These are phyloP conservation scores for Lasioglossum oenotherae DNA, from an alignment of 2,888 invertebrate genomes.

Conservation along the genomic window DNA sequence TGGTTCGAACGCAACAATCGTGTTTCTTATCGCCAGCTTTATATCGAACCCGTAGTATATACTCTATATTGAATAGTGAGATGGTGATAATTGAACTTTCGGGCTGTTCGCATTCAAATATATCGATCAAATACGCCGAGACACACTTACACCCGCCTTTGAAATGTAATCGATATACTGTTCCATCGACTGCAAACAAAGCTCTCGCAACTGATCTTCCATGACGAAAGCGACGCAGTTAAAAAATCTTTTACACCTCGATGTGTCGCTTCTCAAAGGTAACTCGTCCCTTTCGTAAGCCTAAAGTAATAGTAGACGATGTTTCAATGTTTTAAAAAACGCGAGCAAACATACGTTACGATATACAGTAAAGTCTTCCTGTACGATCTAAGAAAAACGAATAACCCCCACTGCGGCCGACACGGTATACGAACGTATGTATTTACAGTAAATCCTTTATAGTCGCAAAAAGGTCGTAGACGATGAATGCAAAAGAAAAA, in stretches of 20 bases:
- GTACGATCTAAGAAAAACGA: no score
- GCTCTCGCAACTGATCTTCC: slow-evolving; percentile 93
- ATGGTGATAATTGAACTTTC: background rate
- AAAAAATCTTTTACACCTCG: slow-evolving; percentile 91
- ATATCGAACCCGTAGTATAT: slow-evolving; percentile 89
- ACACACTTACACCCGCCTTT: slow-evolving; percentile 32
- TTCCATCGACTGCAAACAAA: slow-evolving; percentile 92
- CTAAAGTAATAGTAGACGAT: slow-evolving; percentile 75
- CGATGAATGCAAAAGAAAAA: no score
- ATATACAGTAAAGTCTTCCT: no score
- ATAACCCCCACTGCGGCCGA: no score
- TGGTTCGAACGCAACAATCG: slow-evolving; percentile 90
- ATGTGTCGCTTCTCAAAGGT: slow-evolving; percentile 88
- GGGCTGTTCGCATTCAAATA: background rate
- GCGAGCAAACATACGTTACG: no score
- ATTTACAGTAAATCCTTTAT: no score
- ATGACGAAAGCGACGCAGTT: slow-evolving; percentile 94
- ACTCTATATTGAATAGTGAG: slow-evolving; percentile 84
- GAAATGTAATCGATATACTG: slow-evolving; percentile 89
- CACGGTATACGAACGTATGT: no score
- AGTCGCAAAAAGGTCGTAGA: no score
- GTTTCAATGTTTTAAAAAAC: background rate
- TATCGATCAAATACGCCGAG: background rate
- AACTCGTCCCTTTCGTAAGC: slow-evolving; percentile 89
- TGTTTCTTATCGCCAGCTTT: slow-evolving; percentile 86